These are phyloP conservation scores for Sphenodon punctatus DNA, from an alignment of 2,797 vertebrate genomes.

Conservation along the genomic window DNA sequence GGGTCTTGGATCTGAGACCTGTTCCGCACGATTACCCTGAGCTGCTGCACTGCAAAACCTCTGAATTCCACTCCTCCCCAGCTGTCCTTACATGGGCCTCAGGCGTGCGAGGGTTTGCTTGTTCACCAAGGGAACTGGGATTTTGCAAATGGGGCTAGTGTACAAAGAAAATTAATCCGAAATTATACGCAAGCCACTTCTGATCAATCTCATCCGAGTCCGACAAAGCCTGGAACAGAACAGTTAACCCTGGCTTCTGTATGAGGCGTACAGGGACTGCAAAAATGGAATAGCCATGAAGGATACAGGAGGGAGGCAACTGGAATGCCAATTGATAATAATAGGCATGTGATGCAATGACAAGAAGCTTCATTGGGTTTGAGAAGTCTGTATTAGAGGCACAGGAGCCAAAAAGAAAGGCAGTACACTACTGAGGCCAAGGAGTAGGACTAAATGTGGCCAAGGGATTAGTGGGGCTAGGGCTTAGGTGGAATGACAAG, in stretches of 20 bases:
- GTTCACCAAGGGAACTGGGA: background rate
- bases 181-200: background rate
- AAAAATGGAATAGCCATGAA: too few species aligned
- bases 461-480: too few species aligned
- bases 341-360: too few species aligned
- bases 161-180: background rate
- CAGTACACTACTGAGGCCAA: too few species aligned
- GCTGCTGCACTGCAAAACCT: background rate
- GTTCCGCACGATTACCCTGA: background rate
- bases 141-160: background rate
- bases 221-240: background rate
- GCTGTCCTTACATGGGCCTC: background rate
- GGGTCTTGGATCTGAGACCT: background rate
- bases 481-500: too few species aligned
- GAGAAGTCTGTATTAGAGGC: too few species aligned
- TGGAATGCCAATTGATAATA: too few species aligned
- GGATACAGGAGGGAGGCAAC: too few species aligned
- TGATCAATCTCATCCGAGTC: background rate
- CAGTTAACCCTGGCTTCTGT: background rate
- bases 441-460: too few species aligned
- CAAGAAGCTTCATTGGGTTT: too few species aligned
- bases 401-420: too few species aligned
- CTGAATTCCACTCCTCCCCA: background rate
- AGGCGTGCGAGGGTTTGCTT: background rate
- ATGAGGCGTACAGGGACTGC: too few species aligned